Evolutionary conservation across 2,113 vertebrate genomes (phyloP), one percentile per base, ranked within the genome.

Genomic region (Prionailurus bengalensis): DNA sequence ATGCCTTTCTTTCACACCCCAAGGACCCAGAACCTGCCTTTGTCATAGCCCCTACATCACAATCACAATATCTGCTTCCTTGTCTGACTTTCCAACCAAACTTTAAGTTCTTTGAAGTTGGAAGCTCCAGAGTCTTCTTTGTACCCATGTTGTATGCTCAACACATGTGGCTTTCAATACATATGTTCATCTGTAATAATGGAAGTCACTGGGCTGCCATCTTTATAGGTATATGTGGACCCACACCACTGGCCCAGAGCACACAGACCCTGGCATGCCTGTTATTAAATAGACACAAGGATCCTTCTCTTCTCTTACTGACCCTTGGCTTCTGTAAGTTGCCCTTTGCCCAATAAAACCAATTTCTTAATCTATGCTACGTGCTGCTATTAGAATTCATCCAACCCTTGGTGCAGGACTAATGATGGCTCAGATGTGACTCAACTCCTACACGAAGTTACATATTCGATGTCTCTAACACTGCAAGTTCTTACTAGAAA

Each of bases 231-330:
- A 1, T 31, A 7, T 7, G 2, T 13, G 23, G 70, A 17, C 4
- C 51, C 11, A 39, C 19, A 16, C 11, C 25, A 14, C 10, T 39
- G 7, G 23, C 23, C 16, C 16, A 53, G 53, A 12, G 17, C 10
- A 27, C 7, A 31, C 55, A 68, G 14, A 76, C 13, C 2, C 45
- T n/a, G 16, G 3, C 17, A 7, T 0, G 0, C 1, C 17, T 79
- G 48, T 79, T 4, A 4, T 7, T 42, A 33, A 23, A 39, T 29
- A 90, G 21, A 10, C 68, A 45, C 70, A 39, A 87, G 16, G 15
- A 51, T 36, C 29, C 23, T 78, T 73, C 27, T 8, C 55, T 79
- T 83, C 36, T 91, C 63, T 25, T 58, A 33, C 45, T 61, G 25
- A 58, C 6, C 7, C 15, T 73, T 27, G 31, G 10, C 7, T 94